Conservation (phyloP, 2,888 invertebrate genomes). For the Drosophila setosimentum region DNA sequence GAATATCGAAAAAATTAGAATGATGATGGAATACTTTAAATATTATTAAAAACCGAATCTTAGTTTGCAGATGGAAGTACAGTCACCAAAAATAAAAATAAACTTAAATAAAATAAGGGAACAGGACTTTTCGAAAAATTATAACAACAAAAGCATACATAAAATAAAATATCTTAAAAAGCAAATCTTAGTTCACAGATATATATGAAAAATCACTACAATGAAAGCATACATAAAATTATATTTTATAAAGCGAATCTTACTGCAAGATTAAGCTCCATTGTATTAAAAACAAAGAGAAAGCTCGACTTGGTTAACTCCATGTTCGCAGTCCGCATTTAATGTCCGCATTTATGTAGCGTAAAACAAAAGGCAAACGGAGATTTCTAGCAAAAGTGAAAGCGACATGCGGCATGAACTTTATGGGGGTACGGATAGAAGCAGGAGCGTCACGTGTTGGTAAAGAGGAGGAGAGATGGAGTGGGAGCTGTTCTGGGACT, state of each 20-base stretch:
- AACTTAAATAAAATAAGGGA: not conserved
- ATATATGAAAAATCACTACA: too few species aligned
- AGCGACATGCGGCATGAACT: conserved; percentile 12
- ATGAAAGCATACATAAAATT: too few species aligned
- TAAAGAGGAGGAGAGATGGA: not conserved
- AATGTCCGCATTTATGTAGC: conserved; percentile 56
- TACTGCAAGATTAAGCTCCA: not conserved
- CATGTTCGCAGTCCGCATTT: conserved; percentile 33
- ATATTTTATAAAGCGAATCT: not conserved
- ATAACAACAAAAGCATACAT: not conserved
- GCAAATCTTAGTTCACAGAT: too few species aligned
- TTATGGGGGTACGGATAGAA: not conserved
- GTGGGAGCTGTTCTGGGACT: conserved; percentile 30
- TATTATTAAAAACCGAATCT: too few species aligned
- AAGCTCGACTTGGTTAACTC: conserved; percentile 1
- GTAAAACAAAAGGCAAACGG: conserved; percentile 33
- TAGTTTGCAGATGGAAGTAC: not conserved
- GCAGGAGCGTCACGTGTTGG: conserved; percentile 5
- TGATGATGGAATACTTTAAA: not conserved
- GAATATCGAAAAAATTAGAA: not conserved
- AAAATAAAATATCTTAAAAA: not conserved
- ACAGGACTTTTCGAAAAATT: not conserved
- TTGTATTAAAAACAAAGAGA: not conserved
- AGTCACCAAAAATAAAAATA: not conserved
- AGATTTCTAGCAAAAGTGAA: conserved; percentile 60